phyloP scores from a whole-genome alignment of 2,888 invertebrate genomes.

The Disparrhopalites patrizii region DNA sequence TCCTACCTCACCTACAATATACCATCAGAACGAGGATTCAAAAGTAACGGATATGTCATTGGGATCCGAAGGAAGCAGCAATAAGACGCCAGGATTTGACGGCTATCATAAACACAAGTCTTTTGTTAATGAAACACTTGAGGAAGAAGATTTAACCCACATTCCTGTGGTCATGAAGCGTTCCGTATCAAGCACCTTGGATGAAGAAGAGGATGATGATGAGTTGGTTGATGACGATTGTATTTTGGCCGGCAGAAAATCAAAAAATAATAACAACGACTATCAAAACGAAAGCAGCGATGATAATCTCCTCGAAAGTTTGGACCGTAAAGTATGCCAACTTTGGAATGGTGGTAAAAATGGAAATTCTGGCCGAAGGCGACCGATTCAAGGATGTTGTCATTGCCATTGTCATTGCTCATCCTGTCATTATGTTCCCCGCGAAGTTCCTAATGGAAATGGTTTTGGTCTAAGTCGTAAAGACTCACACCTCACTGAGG shows the following conservation, averaged over 20 bases:
- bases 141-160: slow-evolving; percentile 28
- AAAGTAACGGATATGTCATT: slow-evolving; percentile 47
- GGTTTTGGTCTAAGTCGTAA: slow-evolving; percentile 21
- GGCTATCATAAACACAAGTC: slow-evolving; percentile 42
- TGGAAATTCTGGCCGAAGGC: slow-evolving; percentile 18
- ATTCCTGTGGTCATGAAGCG: slow-evolving; percentile 37
- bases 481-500: slow-evolving; percentile 39
- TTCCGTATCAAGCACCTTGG: slow-evolving; percentile 43
- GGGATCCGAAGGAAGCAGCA: slow-evolving; percentile 46
- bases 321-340: slow-evolving; percentile 45
- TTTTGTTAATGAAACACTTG: slow-evolving; percentile 33
- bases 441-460: slow-evolving; percentile 2
- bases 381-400: slow-evolving; percentile 23
- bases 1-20: slow-evolving; percentile 34
- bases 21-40: slow-evolving; percentile 33
- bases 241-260: slow-evolving; percentile 23
- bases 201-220: slow-evolving; percentile 47
- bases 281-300: slow-evolving; percentile 46
- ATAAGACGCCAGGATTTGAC: slow-evolving; percentile 47
- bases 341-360: slow-evolving; percentile 36
- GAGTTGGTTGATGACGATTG: slow-evolving; percentile 22
- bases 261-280: slow-evolving; percentile 41
- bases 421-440: slow-evolving; percentile 16
- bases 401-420: slow-evolving; percentile 26
- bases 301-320: slow-evolving; percentile 45